Base-by-base conservation (phyloP, 2,113 vertebrate genomes). In the Mungos mungo region DNA sequence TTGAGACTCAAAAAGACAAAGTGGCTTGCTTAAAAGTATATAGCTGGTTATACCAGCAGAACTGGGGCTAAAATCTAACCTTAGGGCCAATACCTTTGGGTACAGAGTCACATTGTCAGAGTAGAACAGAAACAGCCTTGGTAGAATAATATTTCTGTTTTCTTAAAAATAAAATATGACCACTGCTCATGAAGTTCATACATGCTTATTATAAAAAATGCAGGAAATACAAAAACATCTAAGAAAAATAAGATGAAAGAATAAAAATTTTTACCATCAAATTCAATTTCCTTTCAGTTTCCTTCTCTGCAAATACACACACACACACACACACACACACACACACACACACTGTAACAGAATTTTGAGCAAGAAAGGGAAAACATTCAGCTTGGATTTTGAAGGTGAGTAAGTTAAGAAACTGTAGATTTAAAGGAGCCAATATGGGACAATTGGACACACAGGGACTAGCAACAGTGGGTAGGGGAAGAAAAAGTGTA, bases 211-310 rank as follows among this genome's bases (percentile, higher is more conserved):
- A 7, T 85, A 77, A 69, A 69, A 97, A 90, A 92, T 47, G 86
- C 18, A 80, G 74, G 27, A 97, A 93, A 13, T 76, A 76, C 0
- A 81, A 82, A 95, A 81, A 60, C 2, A 13, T 31, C 8, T 54
- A 57, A 82, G 60, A 68, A 95, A 93, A 95, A 68, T 52, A 76
- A 71, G 29, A 69, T 85, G 57, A 89, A 92, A 92, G 18, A 66
- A 89, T 92, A 27, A 69, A 84, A 25, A 81, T 74, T 80, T 94
- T 94, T 84, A 25, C n/a, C 19, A 94, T 90, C 27, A 94, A 94
- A 52, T 57, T 87, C 84, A 57, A 74, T 63, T 81, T 93, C 29
- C 25, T 88, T 76, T 71, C 1, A 50, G n/a, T 96, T 41, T 90
- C 0, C 82, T 96, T 83, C 23, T 84, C 1, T 66, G 19, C 68